A percentile compares a stretch with the other conserved stretches of the same genome.
Evolutionary conservation across 2,797 vertebrate species (phyloP).

Genomic region (Scleropages formosus): DNA sequence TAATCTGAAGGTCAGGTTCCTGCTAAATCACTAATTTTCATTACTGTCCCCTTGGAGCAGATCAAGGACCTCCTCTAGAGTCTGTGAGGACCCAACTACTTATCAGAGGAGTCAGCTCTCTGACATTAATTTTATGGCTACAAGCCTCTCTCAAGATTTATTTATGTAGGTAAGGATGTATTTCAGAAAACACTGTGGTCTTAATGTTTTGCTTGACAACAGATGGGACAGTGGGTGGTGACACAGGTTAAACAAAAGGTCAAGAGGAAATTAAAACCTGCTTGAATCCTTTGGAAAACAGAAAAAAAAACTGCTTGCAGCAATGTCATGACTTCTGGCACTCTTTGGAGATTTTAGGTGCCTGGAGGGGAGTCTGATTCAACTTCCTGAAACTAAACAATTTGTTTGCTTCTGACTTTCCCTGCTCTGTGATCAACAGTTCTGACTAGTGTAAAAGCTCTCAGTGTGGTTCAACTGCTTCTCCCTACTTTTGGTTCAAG

Average conservation of each 20-base stretch:
- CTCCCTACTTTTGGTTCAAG: neutral
- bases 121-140: conserved; percentile 30
- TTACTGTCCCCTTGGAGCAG: neutral
- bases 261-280: conserved; percentile 11
- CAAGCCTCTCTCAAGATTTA: neutral
- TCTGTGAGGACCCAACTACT: conserved; percentile 2
- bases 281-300: neutral
- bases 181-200: neutral
- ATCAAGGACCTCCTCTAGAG: conserved; percentile 55
- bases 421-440: neutral
- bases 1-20: conserved; percentile 48
- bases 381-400: neutral
- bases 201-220: neutral
- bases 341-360: neutral
- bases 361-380: neutral
- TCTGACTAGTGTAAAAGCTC: no score
- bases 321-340: neutral
- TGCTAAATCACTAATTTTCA: conserved; percentile 34
- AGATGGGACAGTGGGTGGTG: neutral
- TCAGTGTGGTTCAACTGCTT: neutral
- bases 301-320: no score
- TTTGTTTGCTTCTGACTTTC: neutral
- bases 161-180: neutral
- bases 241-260: neutral
- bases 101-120: neutral